A percentile compares a stretch with the other conserved stretches of the same genome.
Conservation (phyloP, 1,140 invertebrate genomes). For the Anastrepha obliqua region DNA sequence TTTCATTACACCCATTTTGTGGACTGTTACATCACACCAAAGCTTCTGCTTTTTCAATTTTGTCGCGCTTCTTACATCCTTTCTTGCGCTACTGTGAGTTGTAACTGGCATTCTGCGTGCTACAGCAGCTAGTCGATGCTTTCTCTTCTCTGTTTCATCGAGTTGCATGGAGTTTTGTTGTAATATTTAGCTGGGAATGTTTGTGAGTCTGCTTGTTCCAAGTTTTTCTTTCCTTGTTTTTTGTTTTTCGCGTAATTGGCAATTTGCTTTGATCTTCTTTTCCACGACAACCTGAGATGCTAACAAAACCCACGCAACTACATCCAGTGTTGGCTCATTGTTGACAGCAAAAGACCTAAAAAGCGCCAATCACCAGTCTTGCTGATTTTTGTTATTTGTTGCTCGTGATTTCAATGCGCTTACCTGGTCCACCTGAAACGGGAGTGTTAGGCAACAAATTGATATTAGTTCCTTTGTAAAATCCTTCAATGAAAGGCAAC, state of each 20-base stretch:
- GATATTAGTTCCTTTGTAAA: slow-evolving; percentile 39
- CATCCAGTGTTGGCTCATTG: not conserved
- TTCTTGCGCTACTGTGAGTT: not conserved
- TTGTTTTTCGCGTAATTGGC: slow-evolving; percentile 62
- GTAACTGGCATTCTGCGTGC: not conserved
- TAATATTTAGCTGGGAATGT: too few species aligned
- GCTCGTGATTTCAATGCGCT: too few species aligned
- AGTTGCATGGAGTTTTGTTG: too few species aligned
- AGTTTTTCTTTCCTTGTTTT: not conserved
- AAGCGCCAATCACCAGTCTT: not conserved
- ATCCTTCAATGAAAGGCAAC: not conserved
- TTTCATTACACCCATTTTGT: not conserved
- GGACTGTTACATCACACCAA: too few species aligned
- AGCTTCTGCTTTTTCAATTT: too few species aligned
- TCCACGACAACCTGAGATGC: slow-evolving; percentile 6
- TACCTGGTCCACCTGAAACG: not conserved
- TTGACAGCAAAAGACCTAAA: not conserved
- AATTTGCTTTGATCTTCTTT: slow-evolving; percentile 70
- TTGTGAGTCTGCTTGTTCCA: not conserved
- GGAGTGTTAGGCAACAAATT: not conserved
- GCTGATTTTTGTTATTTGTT: not conserved
- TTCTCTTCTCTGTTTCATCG: too few species aligned
- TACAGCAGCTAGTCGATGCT: not conserved
- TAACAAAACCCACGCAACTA: not conserved
- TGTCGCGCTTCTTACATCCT: not conserved